Base-by-base conservation (phyloP, 2,113 vertebrate species). In the Polyodon spathula region DNA sequence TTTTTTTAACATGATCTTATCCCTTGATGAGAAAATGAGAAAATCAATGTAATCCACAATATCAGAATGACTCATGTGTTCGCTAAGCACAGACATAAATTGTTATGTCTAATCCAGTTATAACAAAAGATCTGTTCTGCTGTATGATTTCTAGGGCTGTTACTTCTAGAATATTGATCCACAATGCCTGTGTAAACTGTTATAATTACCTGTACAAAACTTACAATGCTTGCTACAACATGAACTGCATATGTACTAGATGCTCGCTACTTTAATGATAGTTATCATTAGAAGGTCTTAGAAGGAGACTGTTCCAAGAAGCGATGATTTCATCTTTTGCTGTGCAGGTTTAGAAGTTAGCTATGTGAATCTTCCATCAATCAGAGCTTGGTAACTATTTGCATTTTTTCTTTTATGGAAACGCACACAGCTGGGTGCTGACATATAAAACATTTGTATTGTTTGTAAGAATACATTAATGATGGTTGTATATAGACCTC, bases 41-140 rank as follows among this genome's bases (percentile, higher is more conserved):
- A 63, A 62, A 72, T 66, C 56, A 40, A 27, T 63, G 63, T 63
- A 65, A 70, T 72, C 64, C 53, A 60, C 63, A 66, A 67, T 60
- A 63, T 63, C 37, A 50, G 38, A 65, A 40, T 12, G 63, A 62
- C 59, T 56, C 43, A 65, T 63, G 46, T 62, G 64, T 68, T 72
- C 65, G 60, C 64, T 48, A 40, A 51, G 12, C 51, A 62, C 40
- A 56, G 44, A 53, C 61, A 55, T 59, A 68, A 50, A 58, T 74
- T 63, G 60, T 65, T 48, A 63, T 37, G 27, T 48, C 11, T 58
- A 53, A 58, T 69, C 59, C 59, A 62, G 59, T 40, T 69, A 65
- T 72, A 64, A 43, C 27, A 50, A 50, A 37, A 37, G 54, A 41
- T 58, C 50, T 55, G n/a, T 39, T 58, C 14, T 40, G 58, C 40